Evolutionary conservation across 2,888 invertebrate genomes (phyloP).

Genomic region (Choristoneura rosaceana): DNA sequence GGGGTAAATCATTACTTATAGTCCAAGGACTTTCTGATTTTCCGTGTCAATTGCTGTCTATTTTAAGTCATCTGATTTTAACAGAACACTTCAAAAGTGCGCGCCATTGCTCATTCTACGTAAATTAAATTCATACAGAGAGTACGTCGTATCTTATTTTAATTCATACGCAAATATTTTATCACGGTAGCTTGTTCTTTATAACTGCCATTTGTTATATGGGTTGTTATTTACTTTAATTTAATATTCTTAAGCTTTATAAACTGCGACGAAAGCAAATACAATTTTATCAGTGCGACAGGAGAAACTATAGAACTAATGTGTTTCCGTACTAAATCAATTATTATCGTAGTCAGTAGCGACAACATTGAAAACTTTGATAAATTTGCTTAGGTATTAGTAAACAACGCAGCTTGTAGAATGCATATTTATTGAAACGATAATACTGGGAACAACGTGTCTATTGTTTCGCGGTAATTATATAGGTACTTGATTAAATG

Average conservation of each 20-base stretch:
- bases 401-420: background rate
- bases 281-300: background rate
- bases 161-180: background rate
- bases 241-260: background rate
- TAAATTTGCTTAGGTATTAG: background rate
- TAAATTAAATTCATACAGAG: no score
- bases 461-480: background rate
- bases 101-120: background rate
- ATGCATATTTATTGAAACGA: background rate
- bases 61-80: conserved; percentile 1
- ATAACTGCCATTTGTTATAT: background rate
- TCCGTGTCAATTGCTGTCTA: conserved; percentile 42
- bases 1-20: conserved; percentile 15
- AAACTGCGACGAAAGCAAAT: background rate
- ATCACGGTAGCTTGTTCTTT: background rate
- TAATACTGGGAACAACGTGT: background rate
- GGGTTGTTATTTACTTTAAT: background rate
- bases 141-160: background rate
- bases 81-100: conserved; percentile 7
- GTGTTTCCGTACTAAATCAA: background rate
- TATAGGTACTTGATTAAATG: background rate
- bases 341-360: background rate
- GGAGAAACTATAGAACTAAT: background rate
- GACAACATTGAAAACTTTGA: background rate
- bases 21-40: conserved; percentile 25